Base-by-base conservation (phyloP, 2,888 invertebrate genomes). In the Agrochola litura region DNA sequence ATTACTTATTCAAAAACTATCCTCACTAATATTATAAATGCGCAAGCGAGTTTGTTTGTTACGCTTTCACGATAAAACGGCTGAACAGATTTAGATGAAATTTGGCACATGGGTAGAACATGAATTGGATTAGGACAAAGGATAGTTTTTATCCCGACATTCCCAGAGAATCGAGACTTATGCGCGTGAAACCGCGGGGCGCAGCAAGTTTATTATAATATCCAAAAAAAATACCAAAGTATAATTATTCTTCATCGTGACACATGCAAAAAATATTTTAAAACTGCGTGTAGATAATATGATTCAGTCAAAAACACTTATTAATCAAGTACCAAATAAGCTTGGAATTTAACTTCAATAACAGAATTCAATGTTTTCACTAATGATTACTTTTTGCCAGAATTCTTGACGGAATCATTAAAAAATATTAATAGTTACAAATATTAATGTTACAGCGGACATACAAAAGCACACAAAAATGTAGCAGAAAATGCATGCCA, bases 191-290 rank as follows among this genome's bases (percentile, higher is more conserved):
- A 37, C 37, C 37, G 37, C 37, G 37, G 5, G 37, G 37, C 37
- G 37, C 37, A 37, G 5, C 37, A 5, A 3, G 37, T 37, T 5
- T 37, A 37, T 37, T 37, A 37, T 14, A 19, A 14, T 49, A 19
- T 25, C 0, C 6, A 52, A 16, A 37, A 8, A 14, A 14, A 9
- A 2, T 49, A 49, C n/a, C 5, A 25, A 41, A 14, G 0, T 14
- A 46, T 65, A 69, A 69, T 73, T 73, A 81, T 85, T 85, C 81
- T 85, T 70, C 85, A 58, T 25, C 12, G n/a, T 43, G 2, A 79
- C 37, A 66, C 81, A 58, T 65, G 64, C 68, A 69, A 73, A 61
- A 58, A 65, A 67, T 25, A 63, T 14, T 12, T 6, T n/a, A 54
- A 83, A 77, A 70, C 19, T 56, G 66, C 43, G 64, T 65, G 67